phyloP scores from a whole-genome alignment of 2,113 vertebrate species.

The Abramis brama region DNA sequence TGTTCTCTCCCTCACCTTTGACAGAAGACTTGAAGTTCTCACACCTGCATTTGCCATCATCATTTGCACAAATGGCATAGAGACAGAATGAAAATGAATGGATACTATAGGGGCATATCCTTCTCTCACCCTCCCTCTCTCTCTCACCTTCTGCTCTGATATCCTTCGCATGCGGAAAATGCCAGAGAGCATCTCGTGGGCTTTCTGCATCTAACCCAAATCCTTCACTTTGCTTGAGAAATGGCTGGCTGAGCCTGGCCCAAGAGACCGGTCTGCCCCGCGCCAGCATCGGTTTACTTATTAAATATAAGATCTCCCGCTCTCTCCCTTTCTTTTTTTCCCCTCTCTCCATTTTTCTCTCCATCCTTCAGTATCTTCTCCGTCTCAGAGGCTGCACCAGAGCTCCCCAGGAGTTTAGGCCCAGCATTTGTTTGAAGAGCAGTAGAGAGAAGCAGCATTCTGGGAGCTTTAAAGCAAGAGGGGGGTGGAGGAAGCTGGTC shows the following conservation, averaged over 20 bases:
- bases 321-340: conserved; percentile 58
- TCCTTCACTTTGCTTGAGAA: conserved; percentile 73
- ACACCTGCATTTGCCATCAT: conserved; percentile 42
- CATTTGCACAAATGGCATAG: conserved; percentile 45
- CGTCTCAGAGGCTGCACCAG: conserved; percentile 50
- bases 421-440: conserved; percentile 38
- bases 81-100: conserved; percentile 37
- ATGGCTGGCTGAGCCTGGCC: conserved; percentile 69
- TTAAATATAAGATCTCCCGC: conserved; percentile 76
- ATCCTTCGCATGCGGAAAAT: conserved; percentile 62
- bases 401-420: conserved; percentile 32
- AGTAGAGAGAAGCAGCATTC: conserved; percentile 59
- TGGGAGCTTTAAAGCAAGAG: conserved; percentile 64
- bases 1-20: conserved; percentile 26
- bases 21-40: conserved; percentile 36
- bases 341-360: conserved; percentile 45
- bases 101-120: conserved; percentile 30
- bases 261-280: conserved; percentile 70
- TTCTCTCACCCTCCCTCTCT: conserved; percentile 30
- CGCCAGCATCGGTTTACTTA: conserved; percentile 75
- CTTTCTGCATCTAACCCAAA: conserved; percentile 70
- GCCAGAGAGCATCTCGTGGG: conserved; percentile 72
- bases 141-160: conserved; percentile 28
- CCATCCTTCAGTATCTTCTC: conserved; percentile 34
- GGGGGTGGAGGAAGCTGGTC: conserved; percentile 65